phyloP scores from a whole-genome alignment of 2,888 invertebrate genomes.

The Eupithecia subumbrata region DNA sequence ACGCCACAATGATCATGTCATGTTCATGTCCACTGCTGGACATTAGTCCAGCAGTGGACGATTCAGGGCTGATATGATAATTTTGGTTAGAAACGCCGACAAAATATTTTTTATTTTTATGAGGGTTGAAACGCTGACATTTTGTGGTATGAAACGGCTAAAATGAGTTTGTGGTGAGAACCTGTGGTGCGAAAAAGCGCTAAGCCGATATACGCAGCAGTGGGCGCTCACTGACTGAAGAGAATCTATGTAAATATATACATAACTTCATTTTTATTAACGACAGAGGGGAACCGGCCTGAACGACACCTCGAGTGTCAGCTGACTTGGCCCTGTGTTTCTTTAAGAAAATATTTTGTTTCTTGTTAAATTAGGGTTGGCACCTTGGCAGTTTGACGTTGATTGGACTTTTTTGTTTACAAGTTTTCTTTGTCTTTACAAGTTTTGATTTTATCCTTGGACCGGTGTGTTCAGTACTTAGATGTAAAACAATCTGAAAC shows the following conservation, averaged over 20 bases:
- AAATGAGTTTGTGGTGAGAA: too few species aligned
- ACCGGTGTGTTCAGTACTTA: background rate
- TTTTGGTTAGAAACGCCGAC: too few species aligned
- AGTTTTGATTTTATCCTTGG: background rate
- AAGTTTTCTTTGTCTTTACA: background rate
- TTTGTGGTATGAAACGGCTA: too few species aligned
- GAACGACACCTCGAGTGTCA: constrained; percentile 23
- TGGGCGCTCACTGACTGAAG: too few species aligned
- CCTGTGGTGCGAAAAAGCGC: too few species aligned
- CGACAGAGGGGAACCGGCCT: background rate
- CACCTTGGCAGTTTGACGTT: constrained; percentile 11
- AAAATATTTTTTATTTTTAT: too few species aligned
- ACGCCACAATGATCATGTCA: too few species aligned
- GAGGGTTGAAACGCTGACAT: too few species aligned
- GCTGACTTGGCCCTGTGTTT: constrained; percentile 21
- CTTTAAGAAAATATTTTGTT: constrained; percentile 25
- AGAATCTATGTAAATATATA: background rate
- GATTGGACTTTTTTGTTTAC: constrained; percentile 12
- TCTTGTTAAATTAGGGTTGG: constrained; percentile 11
- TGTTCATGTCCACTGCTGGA: too few species aligned
- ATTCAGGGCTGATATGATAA: too few species aligned
- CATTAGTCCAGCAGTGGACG: too few species aligned
- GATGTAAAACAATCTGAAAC: background rate
- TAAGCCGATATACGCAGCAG: too few species aligned
- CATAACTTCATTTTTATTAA: background rate